Conservation (phyloP, 2,888 invertebrate genomes). For the Parnassius apollo region DNA sequence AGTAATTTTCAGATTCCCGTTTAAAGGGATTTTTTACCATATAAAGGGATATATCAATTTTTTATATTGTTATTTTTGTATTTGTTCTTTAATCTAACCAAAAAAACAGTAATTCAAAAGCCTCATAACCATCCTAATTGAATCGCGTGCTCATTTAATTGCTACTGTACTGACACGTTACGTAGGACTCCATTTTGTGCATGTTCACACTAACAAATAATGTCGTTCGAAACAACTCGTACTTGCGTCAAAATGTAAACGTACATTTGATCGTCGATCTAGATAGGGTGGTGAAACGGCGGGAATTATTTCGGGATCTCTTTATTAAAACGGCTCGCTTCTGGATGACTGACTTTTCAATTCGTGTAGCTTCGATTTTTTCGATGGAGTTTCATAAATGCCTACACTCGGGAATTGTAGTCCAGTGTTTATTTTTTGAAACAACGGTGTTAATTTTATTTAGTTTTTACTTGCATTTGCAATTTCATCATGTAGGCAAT, state of each 20-base stretch:
- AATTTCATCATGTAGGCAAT: too few relatives aligned
- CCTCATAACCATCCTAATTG: neutral
- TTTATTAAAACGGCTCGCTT: constrained; percentile 24
- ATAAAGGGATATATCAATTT: too few relatives aligned
- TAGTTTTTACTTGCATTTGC: neutral
- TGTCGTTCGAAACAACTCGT: neutral
- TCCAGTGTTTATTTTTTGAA: constrained; percentile 15
- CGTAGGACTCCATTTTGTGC: neutral
- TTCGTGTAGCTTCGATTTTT: constrained; percentile 14
- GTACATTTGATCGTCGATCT: constrained; percentile 2
- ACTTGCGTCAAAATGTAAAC: constrained; percentile 8
- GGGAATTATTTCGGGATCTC: constrained; percentile 22
- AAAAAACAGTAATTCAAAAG: too few relatives aligned
- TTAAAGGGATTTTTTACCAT: too few relatives aligned
- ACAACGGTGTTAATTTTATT: constrained; percentile 9
- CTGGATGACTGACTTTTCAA: constrained; percentile 25
- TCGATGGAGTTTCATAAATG: constrained; percentile 7
- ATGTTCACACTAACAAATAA: neutral
- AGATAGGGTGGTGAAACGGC: constrained; percentile 10
- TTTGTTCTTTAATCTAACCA: too few relatives aligned
- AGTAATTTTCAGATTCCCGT: too few relatives aligned
- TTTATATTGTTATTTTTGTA: too few relatives aligned
- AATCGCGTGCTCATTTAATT: neutral
- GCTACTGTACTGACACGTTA: neutral
- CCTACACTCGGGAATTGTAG: constrained; percentile 22